Base-by-base conservation (phyloP, 2,888 invertebrate species). In the Microchrysa polita region DNA sequence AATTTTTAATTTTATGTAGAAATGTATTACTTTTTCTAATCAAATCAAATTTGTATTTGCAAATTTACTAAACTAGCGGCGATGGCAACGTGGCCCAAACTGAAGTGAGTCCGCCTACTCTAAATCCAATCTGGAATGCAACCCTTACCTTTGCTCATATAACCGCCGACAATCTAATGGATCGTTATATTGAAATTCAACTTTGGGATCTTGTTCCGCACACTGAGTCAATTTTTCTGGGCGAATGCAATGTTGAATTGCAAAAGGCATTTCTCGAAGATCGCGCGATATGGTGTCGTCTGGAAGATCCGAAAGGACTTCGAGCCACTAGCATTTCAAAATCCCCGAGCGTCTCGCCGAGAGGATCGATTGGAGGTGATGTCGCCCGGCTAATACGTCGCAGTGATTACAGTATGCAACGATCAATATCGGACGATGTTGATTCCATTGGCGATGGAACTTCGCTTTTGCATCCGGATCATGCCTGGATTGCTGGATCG, bases 121-220 rank as follows among this genome's bases (percentile, higher is more conserved):
- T 92, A 82, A 94, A 93, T 82, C 96, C 96, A 1, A 93, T 95
- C 72, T 96, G 96, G 96, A 96, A 96, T 83, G 94, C 95, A 18
- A 96, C 95, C 20, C 87, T 96, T 40, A 92, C 92, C 74, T 95
- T 96, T 82, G 88, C 91, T 1, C 91, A 92, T 44, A 90, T 94
- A 16, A 91, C 91, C 44, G 93, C 91, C 0, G 94, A 94, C 77
- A 89, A 92, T 79, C 86, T 96, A 60, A 91, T 93, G 84, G 93
- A 93, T 74, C 90, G 93, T 74, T 90, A 91, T 9, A 88, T 96
- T 72, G 95, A 96, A 81, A 92, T 96, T 18, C 94, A 94, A 16
- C 87, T 96, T 14, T 96, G 95, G 95, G 95, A 95, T 82, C 88
- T 92, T 77, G 91, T 91, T 78, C 93, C 94, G 0, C 93, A 93